phyloP scores from a whole-genome alignment of 2,797 vertebrate genomes.

The Thripadectes ignobilis region DNA sequence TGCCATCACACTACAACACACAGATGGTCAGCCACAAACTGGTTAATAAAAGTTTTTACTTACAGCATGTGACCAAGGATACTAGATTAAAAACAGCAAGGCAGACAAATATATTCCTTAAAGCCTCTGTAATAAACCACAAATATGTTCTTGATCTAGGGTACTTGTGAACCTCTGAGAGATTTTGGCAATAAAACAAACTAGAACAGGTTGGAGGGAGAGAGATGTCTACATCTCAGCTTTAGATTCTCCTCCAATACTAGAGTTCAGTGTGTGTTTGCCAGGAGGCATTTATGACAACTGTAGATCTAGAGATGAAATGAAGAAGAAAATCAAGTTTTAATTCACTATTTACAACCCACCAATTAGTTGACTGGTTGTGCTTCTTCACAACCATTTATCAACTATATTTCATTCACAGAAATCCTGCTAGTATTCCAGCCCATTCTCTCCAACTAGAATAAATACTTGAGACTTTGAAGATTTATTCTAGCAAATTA shows the following conservation, averaged over 20 bases:
- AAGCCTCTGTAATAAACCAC: conserved; percentile 34
- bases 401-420: not conserved
- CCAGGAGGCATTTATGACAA: not conserved
- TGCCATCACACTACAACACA: not conserved
- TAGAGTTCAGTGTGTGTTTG: not conserved
- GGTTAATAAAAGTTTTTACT: conserved; percentile 12
- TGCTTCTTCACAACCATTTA: not conserved
- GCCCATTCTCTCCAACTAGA: not conserved
- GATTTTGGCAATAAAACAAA: conserved; percentile 20
- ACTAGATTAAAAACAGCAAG: not conserved
- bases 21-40: not conserved
- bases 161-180: not conserved
- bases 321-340: not conserved
- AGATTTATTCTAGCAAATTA: not conserved
- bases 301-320: not conserved
- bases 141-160: not conserved
- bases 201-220: not conserved
- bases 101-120: not conserved
- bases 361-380: not conserved
- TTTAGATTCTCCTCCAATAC: not conserved
- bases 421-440: not conserved
- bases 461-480: not conserved
- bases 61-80: not conserved
- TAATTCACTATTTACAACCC: not conserved
- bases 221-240: not conserved